Evolutionary conservation across 2,888 invertebrate species (phyloP).

Genomic region (Dolichopus griseipennis): DNA sequence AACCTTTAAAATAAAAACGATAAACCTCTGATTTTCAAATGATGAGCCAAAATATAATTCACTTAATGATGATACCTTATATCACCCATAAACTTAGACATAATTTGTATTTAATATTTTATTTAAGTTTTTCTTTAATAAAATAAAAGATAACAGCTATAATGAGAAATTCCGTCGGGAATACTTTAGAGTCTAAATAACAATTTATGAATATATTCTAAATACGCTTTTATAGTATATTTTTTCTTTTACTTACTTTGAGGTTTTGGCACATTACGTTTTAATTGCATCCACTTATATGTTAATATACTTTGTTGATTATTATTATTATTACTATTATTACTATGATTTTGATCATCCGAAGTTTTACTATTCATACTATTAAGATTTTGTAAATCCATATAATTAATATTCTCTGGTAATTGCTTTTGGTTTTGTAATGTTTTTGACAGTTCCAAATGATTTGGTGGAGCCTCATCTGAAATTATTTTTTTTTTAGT

Average conservation of each 20-base stretch:
- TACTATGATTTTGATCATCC: background rate
- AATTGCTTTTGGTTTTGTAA: background rate
- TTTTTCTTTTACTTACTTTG: constrained; percentile 54
- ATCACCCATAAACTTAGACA: too few species aligned
- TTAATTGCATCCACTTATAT: constrained; percentile 99
- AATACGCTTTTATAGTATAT: too few species aligned
- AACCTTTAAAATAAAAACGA: too few species aligned
- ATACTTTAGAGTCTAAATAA: too few species aligned
- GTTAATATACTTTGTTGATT: constrained; percentile 65
- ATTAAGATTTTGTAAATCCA: background rate
- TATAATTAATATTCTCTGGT: background rate
- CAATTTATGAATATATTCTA: too few species aligned
- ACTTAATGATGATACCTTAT: too few species aligned
- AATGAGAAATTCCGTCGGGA: too few species aligned
- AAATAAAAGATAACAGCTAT: too few species aligned
- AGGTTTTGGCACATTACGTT: constrained; percentile 91
- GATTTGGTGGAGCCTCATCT: constrained; percentile 23
- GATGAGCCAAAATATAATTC: too few species aligned
- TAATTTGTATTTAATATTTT: too few species aligned
- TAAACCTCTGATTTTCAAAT: too few species aligned
- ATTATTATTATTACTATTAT: background rate
- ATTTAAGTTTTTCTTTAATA: too few species aligned
- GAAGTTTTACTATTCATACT: background rate
- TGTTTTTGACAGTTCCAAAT: background rate
- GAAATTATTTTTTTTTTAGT: constrained; percentile 26